phyloP scores from a whole-genome alignment of 2,113 vertebrate genomes.

The Mohoua ochrocephala region DNA sequence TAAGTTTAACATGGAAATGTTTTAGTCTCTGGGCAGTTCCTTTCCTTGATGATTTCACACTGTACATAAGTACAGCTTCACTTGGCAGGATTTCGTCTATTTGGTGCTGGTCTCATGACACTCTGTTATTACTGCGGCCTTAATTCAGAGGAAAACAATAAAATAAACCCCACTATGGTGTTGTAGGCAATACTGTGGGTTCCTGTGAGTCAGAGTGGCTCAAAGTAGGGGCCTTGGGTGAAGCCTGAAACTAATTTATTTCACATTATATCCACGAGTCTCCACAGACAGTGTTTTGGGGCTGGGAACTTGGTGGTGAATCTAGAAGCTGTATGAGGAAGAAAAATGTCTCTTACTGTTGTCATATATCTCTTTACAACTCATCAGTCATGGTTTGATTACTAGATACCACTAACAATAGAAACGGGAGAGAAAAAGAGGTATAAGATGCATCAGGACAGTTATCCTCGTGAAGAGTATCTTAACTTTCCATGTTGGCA shows the following conservation, averaged over 20 bases:
- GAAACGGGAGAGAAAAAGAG: background rate
- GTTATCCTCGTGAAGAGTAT: background rate
- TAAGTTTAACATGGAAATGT: slow-evolving; percentile 18
- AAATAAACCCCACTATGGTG: background rate
- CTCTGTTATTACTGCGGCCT: slow-evolving; percentile 2
- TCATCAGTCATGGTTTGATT: background rate
- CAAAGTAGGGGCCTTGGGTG: background rate
- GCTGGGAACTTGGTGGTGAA: background rate
- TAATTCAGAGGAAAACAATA: background rate
- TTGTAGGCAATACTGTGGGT: background rate
- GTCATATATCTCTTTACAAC: background rate
- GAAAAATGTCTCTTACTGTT: background rate
- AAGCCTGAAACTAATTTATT: background rate
- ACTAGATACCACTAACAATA: background rate
- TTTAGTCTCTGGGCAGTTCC: slow-evolving; percentile 32
- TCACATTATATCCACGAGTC: background rate
- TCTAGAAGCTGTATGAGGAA: background rate
- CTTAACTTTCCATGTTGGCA: background rate
- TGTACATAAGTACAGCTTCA: background rate
- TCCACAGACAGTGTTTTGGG: background rate
- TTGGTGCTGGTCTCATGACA: background rate
- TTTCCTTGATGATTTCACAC: slow-evolving; percentile 16
- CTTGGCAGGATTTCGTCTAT: background rate
- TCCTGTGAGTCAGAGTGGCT: background rate
- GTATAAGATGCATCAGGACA: background rate